These are phyloP conservation scores for Thamnophis elegans DNA, from an alignment of 2,797 vertebrate species.

Conservation along the genomic window DNA sequence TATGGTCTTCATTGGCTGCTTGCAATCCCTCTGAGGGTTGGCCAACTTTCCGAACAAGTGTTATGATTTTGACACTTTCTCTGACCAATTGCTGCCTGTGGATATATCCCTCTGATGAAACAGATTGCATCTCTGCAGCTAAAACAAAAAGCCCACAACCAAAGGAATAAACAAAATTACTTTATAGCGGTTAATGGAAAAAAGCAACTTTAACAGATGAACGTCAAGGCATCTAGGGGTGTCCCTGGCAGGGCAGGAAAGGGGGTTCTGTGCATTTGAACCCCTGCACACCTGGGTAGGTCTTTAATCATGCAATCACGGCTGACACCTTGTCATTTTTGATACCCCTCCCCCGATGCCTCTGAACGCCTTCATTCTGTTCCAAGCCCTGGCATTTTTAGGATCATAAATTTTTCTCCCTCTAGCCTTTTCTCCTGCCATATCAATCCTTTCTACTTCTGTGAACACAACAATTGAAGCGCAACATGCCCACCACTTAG, in stretches of 20 bases:
- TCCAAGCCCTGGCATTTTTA: conserved; percentile 64
- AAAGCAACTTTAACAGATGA: conserved; percentile 67
- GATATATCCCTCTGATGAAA: conserved; percentile 56
- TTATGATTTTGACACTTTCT: conserved; percentile 46
- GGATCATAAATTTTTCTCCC: conserved; percentile 68
- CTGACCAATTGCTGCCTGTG: conserved; percentile 51
- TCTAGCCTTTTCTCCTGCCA: conserved; percentile 59
- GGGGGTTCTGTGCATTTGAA: background rate
- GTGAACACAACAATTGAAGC: conserved; percentile 73
- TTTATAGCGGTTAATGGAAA: conserved; percentile 45
- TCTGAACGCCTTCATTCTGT: conserved; percentile 59
- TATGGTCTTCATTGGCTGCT: background rate
- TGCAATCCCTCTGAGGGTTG: background rate
- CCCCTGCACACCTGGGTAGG: background rate
- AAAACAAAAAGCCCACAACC: background rate
- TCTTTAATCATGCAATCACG: background rate
- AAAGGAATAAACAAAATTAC: background rate
- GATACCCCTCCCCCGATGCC: background rate
- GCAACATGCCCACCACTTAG: conserved; percentile 72
- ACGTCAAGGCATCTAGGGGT: conserved; percentile 48
- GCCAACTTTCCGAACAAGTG: background rate
- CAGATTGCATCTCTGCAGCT: conserved; percentile 56
- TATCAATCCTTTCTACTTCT: conserved; percentile 74
- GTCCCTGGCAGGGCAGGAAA: background rate
- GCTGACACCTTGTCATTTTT: background rate